Evolutionary conservation across 30 jellyfish, hydroid and myxozoan species (phyloP).

Genomic region (Hydra vulgaris): DNA sequence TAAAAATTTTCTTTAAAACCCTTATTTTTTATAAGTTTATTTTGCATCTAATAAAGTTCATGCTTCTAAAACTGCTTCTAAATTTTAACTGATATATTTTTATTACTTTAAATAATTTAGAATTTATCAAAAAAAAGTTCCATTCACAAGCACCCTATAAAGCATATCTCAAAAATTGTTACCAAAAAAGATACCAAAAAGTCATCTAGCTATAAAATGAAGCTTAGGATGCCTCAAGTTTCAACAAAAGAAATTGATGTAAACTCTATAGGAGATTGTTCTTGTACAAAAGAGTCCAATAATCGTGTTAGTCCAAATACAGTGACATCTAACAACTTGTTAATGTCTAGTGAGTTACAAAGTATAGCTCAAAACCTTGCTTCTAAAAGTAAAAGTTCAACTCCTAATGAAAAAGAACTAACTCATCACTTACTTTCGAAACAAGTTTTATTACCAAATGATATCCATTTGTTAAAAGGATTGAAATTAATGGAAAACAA

Average conservation of each 20-base stretch:
- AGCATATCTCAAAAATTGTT: background rate
- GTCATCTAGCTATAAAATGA: background rate
- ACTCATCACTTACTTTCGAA: background rate
- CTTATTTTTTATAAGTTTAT: background rate
- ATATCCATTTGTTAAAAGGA: background rate
- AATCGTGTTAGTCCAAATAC: background rate
- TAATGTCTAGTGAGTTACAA: background rate
- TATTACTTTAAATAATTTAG: background rate
- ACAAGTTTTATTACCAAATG: background rate
- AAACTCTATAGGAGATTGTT: background rate
- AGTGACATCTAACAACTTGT: background rate
- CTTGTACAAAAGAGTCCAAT: background rate
- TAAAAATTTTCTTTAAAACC: no score
- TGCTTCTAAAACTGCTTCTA: no score
- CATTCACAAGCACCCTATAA: background rate
- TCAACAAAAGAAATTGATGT: background rate
- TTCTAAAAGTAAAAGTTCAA: no score
- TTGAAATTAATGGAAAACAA: background rate
- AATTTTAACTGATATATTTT: no score
- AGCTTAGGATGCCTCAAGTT: background rate
- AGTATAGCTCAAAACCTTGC: background rate
- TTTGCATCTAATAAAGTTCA: no score
- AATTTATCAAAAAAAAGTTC: background rate
- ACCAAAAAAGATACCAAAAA: background rate
- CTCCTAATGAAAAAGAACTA: background rate